These are phyloP conservation scores for Limenitis camilla DNA, from an alignment of 2,888 invertebrate genomes.

Conservation along the genomic window DNA sequence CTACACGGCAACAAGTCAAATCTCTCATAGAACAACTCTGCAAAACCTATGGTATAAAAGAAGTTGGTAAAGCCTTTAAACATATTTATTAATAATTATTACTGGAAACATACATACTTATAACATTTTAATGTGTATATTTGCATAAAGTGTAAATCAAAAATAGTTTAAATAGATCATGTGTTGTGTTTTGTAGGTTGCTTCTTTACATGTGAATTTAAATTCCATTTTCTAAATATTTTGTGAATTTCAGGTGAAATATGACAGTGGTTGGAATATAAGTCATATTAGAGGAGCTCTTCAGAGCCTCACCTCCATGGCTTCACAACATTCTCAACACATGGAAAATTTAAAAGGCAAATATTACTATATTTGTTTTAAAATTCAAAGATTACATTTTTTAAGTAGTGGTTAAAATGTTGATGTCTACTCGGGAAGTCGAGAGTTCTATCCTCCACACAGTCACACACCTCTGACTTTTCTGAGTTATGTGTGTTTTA, in stretches of 20 bases:
- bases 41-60: slow-evolving; percentile 67
- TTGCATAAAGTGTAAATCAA: no score
- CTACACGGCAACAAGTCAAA: slow-evolving; percentile 83
- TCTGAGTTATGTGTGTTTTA: no score
- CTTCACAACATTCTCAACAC: slow-evolving; percentile 81
- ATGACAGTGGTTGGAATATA: slow-evolving; percentile 92
- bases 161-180: no score
- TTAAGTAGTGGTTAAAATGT: no score
- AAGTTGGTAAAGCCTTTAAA: slow-evolving; percentile 58
- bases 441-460: no score
- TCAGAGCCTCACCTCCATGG: slow-evolving; percentile 84
- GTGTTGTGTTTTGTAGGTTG: no score
- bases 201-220: slow-evolving; percentile 8
- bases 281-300: slow-evolving; percentile 93
- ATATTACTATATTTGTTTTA: no score
- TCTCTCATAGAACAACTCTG: slow-evolving; percentile 77
- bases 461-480: no score
- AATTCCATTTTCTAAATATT: neutral
- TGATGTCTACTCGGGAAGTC: no score
- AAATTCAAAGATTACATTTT: no score
- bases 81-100: slow-evolving; percentile 2
- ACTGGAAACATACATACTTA: neutral
- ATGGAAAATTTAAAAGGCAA: slow-evolving; percentile 81
- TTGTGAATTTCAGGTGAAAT: slow-evolving; percentile 61
- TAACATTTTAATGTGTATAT: no score